Evolutionary conservation across 2,113 vertebrate species (phyloP), one percentile per base, ranked within the genome.

Genomic region (Danionella cerebrum): DNA sequence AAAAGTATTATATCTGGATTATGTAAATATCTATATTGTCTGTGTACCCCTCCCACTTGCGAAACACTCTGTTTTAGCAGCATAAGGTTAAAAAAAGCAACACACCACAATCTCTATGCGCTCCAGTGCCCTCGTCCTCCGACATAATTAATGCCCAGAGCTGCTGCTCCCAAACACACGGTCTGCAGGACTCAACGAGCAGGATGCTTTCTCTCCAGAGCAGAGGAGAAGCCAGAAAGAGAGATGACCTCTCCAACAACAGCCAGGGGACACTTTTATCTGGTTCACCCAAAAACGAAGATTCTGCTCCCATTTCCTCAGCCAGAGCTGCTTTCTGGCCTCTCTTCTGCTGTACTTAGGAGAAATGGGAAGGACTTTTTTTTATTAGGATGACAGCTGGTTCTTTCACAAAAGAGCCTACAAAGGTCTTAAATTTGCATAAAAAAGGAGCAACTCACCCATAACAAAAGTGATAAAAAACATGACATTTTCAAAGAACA

Each of bases 71-170:
- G 14, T 31, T 36, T 68, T 10, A 50, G 19, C 53, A 31, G 66
- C 47, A 45, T 29, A 16, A 44, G 31, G 31, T 35, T 58, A 52
- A 68, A 54, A 47, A 67, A 57, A 48, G 9, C 29, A 59, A 42
- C 36, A 42, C 22, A 14, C 36, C 55, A 41, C 55, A 59, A 41
- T 60, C 41, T 59, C 42, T 54, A 21, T 3, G 14, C 53, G 29
- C 65, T 55, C 50, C 65, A 36, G 10, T 36, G 33, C 54, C 25
- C 44, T 48, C 25, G 39, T 50, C 14, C 42, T 29, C 42, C 9
- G 42, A n/a, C 1, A 5, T 18, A 55, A 39, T 33, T 19, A 39
- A 27, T 22, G 51, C 7, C 1, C 18, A 65, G 33, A 38, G 35
- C 21, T 58, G 21, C 4, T 3, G 19, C 39, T 60, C 24, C 24